Percentiles rank a stretch among this genome's conserved stretches.
Evolutionary conservation across 2,888 invertebrate species (phyloP).

Genomic region (Beris morrisii): DNA sequence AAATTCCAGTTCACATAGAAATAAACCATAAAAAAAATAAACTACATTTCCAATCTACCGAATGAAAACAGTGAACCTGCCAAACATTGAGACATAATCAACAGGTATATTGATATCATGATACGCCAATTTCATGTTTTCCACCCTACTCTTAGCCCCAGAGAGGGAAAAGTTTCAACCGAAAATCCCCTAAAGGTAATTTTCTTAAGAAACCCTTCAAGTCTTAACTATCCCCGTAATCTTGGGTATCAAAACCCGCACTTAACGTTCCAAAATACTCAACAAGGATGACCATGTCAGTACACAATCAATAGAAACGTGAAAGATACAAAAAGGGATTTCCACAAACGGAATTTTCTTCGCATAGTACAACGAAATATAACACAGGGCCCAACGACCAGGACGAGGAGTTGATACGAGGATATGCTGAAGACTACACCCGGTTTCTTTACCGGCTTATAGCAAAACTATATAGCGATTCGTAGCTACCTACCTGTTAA

Average conservation of each 20-base stretch:
- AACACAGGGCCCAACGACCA: constrained; percentile 1
- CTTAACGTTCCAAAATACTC: constrained; percentile 31
- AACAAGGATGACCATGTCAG: constrained; percentile 31
- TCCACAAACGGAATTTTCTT: constrained; percentile 24
- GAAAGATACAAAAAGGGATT: constrained; percentile 28
- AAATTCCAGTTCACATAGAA: no score
- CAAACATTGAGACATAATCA: constrained; percentile 27
- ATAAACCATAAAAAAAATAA: no score
- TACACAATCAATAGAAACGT: constrained; percentile 29
- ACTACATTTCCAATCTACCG: no score
- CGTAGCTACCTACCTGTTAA: no score
- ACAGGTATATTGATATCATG: constrained; percentile 29
- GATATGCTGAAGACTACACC: neutral
- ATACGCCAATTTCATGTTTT: constrained; percentile 32
- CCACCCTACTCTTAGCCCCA: constrained; percentile 2
- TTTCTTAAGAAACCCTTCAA: constrained; percentile 32
- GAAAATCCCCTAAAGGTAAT: constrained; percentile 30
- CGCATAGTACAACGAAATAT: constrained; percentile 16
- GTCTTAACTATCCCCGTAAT: constrained; percentile 30
- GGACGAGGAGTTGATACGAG: constrained; percentile 1
- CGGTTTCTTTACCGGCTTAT: no score
- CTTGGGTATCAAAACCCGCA: constrained; percentile 31
- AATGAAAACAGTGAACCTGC: neutral
- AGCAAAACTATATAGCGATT: no score
- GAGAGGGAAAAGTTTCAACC: constrained; percentile 20